A percentile compares a stretch with the other conserved stretches of the same genome.
Conservation (phyloP, 2,113 vertebrate genomes). For the Pica pica region DNA sequence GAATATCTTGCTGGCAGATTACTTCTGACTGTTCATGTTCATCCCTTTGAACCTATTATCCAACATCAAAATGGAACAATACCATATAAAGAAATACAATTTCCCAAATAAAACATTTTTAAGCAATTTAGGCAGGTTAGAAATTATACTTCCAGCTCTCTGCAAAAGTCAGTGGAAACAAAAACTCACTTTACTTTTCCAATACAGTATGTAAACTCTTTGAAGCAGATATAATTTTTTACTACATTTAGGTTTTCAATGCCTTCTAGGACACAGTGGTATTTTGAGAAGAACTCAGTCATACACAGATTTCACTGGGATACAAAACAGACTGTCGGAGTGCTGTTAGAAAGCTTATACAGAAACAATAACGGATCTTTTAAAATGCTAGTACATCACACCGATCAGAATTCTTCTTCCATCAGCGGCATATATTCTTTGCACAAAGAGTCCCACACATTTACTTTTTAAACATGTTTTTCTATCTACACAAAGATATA, state of each 20-base stretch:
- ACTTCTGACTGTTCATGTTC: not conserved
- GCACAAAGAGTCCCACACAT: not conserved
- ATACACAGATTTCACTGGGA: not conserved
- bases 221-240: not conserved
- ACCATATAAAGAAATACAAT: not conserved
- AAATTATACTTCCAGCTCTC: not conserved
- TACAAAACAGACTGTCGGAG: not conserved
- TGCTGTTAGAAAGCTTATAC: not conserved
- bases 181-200: not conserved
- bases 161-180: not conserved
- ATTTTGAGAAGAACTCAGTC: not conserved
- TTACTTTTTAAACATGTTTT: not conserved
- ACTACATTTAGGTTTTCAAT: not conserved
- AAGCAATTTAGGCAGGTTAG: not conserved
- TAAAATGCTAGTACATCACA: not conserved
- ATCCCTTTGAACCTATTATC: not conserved
- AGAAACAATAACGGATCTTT: not conserved
- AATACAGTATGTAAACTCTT: not conserved
- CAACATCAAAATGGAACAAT: not conserved
- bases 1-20: not conserved
- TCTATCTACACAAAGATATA: not conserved
- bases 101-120: not conserved
- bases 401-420: not conserved
- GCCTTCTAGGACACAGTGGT: not conserved
- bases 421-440: not conserved